Percentiles rank a stretch among this genome's conserved stretches.
Evolutionary conservation across 2,797 vertebrate genomes (phyloP).

Genomic region (Argya squamiceps): DNA sequence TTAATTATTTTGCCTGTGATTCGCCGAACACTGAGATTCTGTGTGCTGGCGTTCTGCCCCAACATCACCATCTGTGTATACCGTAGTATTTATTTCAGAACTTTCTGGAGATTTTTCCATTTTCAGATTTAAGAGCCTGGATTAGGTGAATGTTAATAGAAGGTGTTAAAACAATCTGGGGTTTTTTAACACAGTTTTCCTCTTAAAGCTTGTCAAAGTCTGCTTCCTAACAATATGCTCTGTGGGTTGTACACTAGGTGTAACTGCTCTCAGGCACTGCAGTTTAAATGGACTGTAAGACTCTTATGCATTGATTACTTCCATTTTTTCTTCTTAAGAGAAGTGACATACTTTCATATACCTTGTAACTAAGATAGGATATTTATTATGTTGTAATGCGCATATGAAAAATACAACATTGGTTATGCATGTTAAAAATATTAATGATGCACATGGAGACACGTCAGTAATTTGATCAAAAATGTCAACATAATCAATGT

Average conservation of each 20-base stretch:
- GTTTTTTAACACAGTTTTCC: not conserved
- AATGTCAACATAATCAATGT: not conserved
- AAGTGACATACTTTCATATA: not conserved
- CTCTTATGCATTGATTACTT: not conserved
- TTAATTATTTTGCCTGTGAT: constrained; percentile 32
- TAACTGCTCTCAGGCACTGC: not conserved
- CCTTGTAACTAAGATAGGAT: not conserved
- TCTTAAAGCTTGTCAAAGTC: not conserved
- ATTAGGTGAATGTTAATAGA: not conserved
- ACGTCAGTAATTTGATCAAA: not conserved
- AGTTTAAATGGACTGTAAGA: not conserved
- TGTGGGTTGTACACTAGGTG: not conserved
- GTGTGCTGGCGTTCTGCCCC: not conserved
- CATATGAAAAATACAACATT: not conserved
- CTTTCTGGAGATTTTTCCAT: not conserved
- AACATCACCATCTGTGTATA: constrained; percentile 18
- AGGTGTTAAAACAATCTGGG: not conserved
- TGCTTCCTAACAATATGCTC: not conserved
- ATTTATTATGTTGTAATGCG: not conserved
- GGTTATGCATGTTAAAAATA: not conserved
- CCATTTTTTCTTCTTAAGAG: not conserved
- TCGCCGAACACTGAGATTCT: not conserved
- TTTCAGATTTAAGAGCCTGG: not conserved
- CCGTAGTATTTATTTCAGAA: not conserved
- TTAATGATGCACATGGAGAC: not conserved